Evolutionary conservation across 1,140 invertebrate species (phyloP).

Genomic region (Diachasma alloeum): DNA sequence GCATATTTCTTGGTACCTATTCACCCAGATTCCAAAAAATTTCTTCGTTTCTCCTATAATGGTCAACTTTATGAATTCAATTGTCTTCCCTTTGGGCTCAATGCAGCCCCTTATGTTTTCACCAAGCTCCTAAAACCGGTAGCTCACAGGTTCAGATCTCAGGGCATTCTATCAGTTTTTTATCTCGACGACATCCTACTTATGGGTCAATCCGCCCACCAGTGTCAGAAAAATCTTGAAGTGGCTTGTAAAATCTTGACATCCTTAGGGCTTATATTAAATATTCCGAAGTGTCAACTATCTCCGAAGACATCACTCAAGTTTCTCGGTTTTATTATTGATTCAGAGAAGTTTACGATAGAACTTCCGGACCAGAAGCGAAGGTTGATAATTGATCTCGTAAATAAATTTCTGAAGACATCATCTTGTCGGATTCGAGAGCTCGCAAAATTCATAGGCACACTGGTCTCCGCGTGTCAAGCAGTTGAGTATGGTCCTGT

Average conservation of each 20-base stretch:
- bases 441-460: background rate
- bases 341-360: background rate
- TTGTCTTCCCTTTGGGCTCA: background rate
- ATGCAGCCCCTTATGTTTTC: background rate
- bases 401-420: background rate
- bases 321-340: background rate
- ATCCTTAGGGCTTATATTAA: background rate
- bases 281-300: background rate
- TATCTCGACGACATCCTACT: conserved; percentile 22
- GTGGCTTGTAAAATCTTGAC: background rate
- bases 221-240: background rate
- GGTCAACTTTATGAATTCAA: conserved; percentile 8
- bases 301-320: background rate
- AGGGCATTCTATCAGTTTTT: conserved; percentile 1
- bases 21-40: background rate
- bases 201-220: background rate
- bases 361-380: background rate
- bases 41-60: background rate
- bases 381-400: background rate
- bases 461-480: background rate
- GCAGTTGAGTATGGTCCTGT: background rate
- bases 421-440: background rate
- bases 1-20: too few relatives aligned
- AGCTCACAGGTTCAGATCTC: background rate
- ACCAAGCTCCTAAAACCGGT: conserved; percentile 24